Evolutionary conservation across 35 echinoderm and acorn worm species (phyloP).

Genomic region (Hemicentrotus pulcherrimus): DNA sequence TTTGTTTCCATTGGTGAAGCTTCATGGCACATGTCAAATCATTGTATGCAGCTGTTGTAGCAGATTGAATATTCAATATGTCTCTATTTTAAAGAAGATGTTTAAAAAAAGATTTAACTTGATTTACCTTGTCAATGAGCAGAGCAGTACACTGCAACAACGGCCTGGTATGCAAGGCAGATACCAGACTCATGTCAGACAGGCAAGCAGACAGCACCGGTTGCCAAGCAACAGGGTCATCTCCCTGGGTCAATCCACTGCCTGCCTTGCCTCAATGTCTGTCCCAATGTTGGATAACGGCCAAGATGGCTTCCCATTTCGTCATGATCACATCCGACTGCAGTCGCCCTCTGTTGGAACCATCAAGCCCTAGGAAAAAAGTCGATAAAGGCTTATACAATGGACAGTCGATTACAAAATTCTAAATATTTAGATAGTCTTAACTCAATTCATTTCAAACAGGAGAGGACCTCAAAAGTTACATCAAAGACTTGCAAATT

Average conservation of each 20-base stretch:
- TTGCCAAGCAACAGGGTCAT: background rate
- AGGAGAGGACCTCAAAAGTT: no score
- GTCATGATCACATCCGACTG: slow-evolving; percentile 7
- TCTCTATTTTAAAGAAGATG: no score
- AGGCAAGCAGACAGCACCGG: background rate
- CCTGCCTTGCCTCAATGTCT: background rate
- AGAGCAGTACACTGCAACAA: slow-evolving; percentile 52
- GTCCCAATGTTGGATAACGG: background rate
- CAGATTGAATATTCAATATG: no score
- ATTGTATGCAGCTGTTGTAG: no score
- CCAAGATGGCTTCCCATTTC: slow-evolving; percentile 34
- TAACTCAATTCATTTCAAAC: no score
- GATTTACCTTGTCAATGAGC: slow-evolving; percentile 52
- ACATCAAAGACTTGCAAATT: no score
- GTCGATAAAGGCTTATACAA: background rate
- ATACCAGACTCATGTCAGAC: slow-evolving; percentile 13
- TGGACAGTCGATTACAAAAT: no score
- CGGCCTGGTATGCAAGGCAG: slow-evolving; percentile 28
- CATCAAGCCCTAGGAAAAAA: background rate
- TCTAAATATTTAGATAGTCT: no score
- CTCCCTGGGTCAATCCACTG: background rate
- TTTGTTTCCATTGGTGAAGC: no score
- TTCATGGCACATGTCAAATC: no score
- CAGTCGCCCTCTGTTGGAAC: background rate
- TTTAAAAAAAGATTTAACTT: no score